Base-by-base conservation (phyloP, 2,797 vertebrate genomes). In the Urosaurus nigricauda region DNA sequence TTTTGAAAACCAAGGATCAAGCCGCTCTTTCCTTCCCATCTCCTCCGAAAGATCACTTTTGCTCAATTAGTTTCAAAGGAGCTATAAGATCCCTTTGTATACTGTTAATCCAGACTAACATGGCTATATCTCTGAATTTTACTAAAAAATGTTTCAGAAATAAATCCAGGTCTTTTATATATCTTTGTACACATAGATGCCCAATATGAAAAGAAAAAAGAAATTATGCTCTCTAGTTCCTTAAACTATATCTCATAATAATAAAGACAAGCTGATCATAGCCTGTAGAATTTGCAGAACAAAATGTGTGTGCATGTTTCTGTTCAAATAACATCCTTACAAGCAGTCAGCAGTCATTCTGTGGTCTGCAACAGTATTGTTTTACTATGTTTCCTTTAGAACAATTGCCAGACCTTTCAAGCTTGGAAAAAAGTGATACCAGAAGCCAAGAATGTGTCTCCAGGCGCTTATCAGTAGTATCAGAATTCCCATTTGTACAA, bases 401-500 rank as follows among this genome's bases (percentile, higher is more conserved):
- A 94, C 94, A 95, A 88, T 96, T 95, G 84, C 93, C 96, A 56
- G 97, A 97, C 78, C 97, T 96, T 73, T 92, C 96, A 68, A 95
- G 91, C 92, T 98, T 98, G 94, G 94, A 95, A 53, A 94, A 96
- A 88, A 94, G 93, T 86, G 98, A 98, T 86, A 96, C 93, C 96
- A 95, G 96, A 91, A 94, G 96, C 85, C 97, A 96, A 37, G 98
- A 99, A 74, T 91, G 96, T 0, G 95, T 98, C 87, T 99, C 98
- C 0, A 97, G 98, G 47, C 98, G 98, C 88, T 96, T 99, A 86
- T 98, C 98, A 37, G 96, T 99, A 88, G 96, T 98, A 0, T 98
- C 98, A 0, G 96, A 98, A 40, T 96, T 97, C 0, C 97, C 97
- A 1, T 92, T 99, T 0, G 95, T 97, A 17, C 98, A 99, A 92